These are phyloP conservation scores for Abrostola triplasia DNA, from an alignment of 2,888 invertebrate genomes.

Conservation along the genomic window DNA sequence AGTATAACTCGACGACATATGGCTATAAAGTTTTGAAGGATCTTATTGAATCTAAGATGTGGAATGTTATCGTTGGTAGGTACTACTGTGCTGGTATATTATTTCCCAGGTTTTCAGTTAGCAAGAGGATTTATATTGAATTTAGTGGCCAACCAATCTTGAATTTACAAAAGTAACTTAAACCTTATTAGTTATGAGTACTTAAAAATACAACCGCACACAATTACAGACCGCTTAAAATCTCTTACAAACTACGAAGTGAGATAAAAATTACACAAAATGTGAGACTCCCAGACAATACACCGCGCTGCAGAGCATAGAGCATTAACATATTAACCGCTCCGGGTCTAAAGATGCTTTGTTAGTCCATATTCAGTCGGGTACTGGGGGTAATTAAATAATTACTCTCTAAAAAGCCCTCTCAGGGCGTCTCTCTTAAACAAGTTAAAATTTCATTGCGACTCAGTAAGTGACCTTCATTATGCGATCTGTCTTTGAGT, in stretches of 20 bases:
- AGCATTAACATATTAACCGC: constrained; percentile 62
- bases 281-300: constrained; percentile 54
- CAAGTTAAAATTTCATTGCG: constrained; percentile 60
- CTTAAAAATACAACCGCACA: no score
- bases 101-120: no score
- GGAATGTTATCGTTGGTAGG: no score
- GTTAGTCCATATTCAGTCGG: constrained; percentile 52
- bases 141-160: no score
- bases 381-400: constrained; percentile 59
- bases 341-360: constrained; percentile 56
- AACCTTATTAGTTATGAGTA: not conserved
- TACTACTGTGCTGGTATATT: no score
- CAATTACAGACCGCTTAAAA: not conserved
- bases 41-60: no score
- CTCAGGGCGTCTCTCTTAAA: constrained; percentile 57
- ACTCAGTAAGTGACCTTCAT: constrained; percentile 50
- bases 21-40: no score
- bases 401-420: constrained; percentile 62
- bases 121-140: no score
- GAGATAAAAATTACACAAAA: constrained; percentile 19
- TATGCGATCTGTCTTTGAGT: constrained; percentile 5
- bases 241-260: not conserved
- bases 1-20: no score
- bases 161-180: no score
- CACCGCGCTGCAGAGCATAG: constrained; percentile 41